Evolutionary conservation across 2,888 invertebrate species (phyloP).

Genomic region (Idaea aversata): DNA sequence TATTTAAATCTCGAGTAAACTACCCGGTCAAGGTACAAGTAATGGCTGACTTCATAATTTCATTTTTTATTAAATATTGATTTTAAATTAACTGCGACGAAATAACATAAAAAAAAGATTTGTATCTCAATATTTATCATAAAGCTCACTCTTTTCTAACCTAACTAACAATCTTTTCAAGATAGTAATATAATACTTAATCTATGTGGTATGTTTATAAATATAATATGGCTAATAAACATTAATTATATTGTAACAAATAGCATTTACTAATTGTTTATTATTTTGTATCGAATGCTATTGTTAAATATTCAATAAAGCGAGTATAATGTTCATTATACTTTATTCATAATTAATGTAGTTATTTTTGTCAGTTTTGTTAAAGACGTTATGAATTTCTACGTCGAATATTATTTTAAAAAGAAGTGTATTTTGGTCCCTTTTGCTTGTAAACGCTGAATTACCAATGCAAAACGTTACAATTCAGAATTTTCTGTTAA

Average conservation of each 20-base stretch:
- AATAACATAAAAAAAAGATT: constrained; percentile 54
- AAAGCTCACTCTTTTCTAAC: constrained; percentile 78
- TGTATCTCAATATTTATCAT: constrained; percentile 67
- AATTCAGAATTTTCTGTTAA: constrained; percentile 61
- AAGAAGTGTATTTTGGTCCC: constrained; percentile 73
- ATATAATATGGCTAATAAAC: constrained; percentile 76
- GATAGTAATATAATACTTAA: constrained; percentile 75
- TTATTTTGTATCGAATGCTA: constrained; percentile 39
- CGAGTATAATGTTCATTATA: constrained; percentile 61
- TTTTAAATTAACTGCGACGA: constrained; percentile 54
- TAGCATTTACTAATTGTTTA: constrained; percentile 43
- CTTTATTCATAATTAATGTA: constrained; percentile 44
- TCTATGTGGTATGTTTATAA: constrained; percentile 80
- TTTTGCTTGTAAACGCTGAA: constrained; percentile 77
- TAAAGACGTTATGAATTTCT: constrained; percentile 56
- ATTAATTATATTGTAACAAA: constrained; percentile 64
- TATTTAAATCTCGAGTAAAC: constrained; percentile 52
- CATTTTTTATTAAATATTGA: constrained; percentile 57
- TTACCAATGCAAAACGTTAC: constrained; percentile 47
- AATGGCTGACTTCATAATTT: constrained; percentile 69
- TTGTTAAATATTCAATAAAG: constrained; percentile 52
- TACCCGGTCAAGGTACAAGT: constrained; percentile 63
- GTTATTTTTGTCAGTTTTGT: constrained; percentile 68
- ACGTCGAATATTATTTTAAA: constrained; percentile 44
- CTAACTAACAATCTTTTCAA: constrained; percentile 76